These are phyloP conservation scores for Ochropacha duplaris DNA, from an alignment of 2,888 invertebrate genomes.

Conservation along the genomic window DNA sequence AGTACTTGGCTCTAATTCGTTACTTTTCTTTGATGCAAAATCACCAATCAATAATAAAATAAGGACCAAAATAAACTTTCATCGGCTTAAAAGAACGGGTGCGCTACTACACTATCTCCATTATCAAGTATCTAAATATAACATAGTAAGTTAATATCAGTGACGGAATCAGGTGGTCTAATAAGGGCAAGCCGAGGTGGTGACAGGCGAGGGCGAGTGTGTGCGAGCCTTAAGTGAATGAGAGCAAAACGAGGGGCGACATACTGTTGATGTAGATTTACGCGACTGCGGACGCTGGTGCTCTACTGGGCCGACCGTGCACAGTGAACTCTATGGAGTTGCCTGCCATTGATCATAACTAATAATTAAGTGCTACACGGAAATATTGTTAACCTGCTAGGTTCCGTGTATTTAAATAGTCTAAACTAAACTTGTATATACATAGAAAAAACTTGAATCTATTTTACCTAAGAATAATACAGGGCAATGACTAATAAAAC, in stretches of 20 bases:
- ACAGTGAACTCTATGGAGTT: slow-evolving; percentile 34
- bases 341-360: too few relatives aligned
- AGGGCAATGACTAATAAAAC: not conserved
- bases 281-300: slow-evolving; percentile 66
- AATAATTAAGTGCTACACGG: too few relatives aligned
- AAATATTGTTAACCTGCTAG: too few relatives aligned
- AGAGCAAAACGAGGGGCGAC: slow-evolving; percentile 72
- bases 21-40: too few relatives aligned
- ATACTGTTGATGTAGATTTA: slow-evolving; percentile 78
- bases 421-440: too few relatives aligned
- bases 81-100: not conserved
- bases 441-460: too few relatives aligned
- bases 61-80: not conserved
- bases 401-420: too few relatives aligned
- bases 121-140: slow-evolving; percentile 6
- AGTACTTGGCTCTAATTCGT: too few relatives aligned
- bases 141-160: slow-evolving; percentile 20
- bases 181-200: slow-evolving; percentile 19
- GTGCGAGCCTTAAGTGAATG: slow-evolving; percentile 45
- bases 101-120: not conserved
- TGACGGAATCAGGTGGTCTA: slow-evolving; percentile 28
- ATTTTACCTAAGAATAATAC: too few relatives aligned
- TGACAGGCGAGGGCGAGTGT: slow-evolving; percentile 25
- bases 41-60: not conserved
- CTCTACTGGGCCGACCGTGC: slow-evolving; percentile 67